Evolutionary conservation across 2,888 invertebrate species (phyloP), one percentile per base, ranked within the genome.

Genomic region (Philereme transversata): DNA sequence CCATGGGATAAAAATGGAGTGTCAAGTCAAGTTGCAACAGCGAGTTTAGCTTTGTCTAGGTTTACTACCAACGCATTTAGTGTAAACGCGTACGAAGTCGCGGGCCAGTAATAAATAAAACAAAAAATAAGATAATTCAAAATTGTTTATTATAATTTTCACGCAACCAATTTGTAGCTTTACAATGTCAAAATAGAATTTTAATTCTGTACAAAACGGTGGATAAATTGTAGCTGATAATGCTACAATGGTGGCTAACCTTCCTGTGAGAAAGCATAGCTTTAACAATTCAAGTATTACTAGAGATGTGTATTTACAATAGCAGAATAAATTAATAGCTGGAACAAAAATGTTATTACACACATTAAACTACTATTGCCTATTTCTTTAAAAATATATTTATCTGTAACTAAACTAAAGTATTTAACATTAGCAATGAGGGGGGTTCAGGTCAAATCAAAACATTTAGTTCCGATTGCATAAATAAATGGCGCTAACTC

Each of bases 101-200:
- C 22, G 22, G 22, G 22, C 22, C 3, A 22, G 22, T 22, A 22
- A 22, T 45, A 11, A 55, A 52, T 69, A 76, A 64, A 72, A 43
- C 11, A 61, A 43, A 45, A 59, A 40, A 35, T 69, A 44, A 40
- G 60, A 63, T 64, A 57, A 73, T 69, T 76, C 67, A 71, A 73
- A 77, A 78, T 78, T 75, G 73, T 78, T 78, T 78, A 78, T 77
- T 78, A 71, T 69, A 64, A 64, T 69, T 71, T 75, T 68, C 73
- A 77, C 76, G 71, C 69, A 75, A 64, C 67, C 46, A 59, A 52
- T 57, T 59, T 56, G 68, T 73, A 64, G 57, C 58, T 64, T 53
- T 53, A 65, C 63, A 65, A 61, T 65, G 66, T 59, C 50, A 62
- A 57, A 58, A 62, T 57, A 67, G 43, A 65, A 65, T 65, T 64